Evolutionary conservation across 1,140 invertebrate genomes (phyloP), one percentile per base, ranked within the genome.

Genomic region (Pseudomyrmex flavicornis): DNA sequence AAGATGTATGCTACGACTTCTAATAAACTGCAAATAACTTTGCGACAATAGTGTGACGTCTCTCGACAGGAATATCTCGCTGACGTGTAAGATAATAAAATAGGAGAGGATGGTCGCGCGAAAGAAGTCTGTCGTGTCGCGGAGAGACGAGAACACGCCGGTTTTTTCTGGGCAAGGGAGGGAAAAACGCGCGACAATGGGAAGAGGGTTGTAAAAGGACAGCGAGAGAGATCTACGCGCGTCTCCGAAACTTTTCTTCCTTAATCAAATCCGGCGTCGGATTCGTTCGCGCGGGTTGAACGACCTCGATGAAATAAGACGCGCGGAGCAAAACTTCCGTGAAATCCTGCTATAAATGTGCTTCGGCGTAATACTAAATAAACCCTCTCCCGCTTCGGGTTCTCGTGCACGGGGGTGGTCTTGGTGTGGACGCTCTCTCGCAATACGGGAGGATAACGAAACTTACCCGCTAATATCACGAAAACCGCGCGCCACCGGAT

Each of bases 381-480:
- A 35, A 35, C 0, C 48, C 74, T 26, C 12, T 3, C 7, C 9
- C 9, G 1, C 1, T 10, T 1, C 17, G 8, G 20, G 15, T 12
- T n/a, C 20, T 44, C 44, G 35, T 35, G 35, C 35, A 35, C 35
- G 5, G 5, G 35, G 35, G 5, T 5, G 35, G 0, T 35, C 35
- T 2, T 2, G 0, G 35, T 35, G 35, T 35, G 35, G 35, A 35
- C 5, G 35, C 26, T 35, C 13, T 44, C 0, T 8, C 2, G 17
- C 17, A 44, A 12, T 3, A 15, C n/a, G 22, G 9, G 17, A 35
- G 52, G 50, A 69, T 79, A 79, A 79, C 76, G 54, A 79, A 70
- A 79, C 52, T 69, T 69, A 10, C 65, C 65, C 35, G 52, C 52
- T 79, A 70, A 79, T 79, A 79, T 69, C 76, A 66, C 52, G 65